Evolutionary conservation across 64 coral and sea anemone species (phyloP).

Genomic region (Montipora efflorescens): DNA sequence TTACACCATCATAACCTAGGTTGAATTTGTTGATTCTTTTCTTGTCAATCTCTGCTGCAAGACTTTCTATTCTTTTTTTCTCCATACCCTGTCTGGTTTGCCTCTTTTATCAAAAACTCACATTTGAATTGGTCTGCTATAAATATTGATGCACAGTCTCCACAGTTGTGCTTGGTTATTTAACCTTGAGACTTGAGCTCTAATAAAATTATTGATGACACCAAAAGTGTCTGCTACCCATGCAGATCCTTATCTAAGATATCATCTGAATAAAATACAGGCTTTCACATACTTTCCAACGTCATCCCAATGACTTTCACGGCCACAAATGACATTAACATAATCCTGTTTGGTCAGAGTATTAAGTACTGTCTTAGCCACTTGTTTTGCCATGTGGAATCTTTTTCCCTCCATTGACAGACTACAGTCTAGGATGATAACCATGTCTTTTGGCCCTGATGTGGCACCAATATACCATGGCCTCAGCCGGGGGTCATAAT

Average conservation of each 20-base stretch:
- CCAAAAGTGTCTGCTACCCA: no score
- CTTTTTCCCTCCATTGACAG: slow-evolving; percentile 93
- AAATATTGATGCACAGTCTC: no score
- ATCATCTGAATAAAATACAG: not conserved
- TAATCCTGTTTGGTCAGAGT: slow-evolving; percentile 98
- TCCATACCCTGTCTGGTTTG: no score
- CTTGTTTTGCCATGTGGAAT: slow-evolving; percentile 94
- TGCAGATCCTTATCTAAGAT: not conserved
- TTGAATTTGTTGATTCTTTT: no score
- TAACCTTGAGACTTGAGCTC: no score
- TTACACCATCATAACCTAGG: no score
- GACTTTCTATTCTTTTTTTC: no score
- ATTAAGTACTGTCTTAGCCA: slow-evolving; percentile 94
- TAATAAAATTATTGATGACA: no score
- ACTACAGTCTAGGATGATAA: slow-evolving; percentile 96
- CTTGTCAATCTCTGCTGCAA: no score
- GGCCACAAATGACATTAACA: slow-evolving; percentile 99
- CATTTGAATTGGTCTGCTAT: no score
- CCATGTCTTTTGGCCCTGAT: slow-evolving; percentile 95
- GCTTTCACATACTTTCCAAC: slow-evolving; percentile 91
- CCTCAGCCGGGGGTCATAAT: slow-evolving; percentile 93
- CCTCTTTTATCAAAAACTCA: no score
- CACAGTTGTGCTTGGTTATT: no score
- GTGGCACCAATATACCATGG: slow-evolving; percentile 99
- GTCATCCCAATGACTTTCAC: slow-evolving; percentile 93